Percentiles rank a stretch among this genome's conserved stretches.
Conservation (phyloP, 2,888 invertebrate species). For the Drosophila quinaria region DNA sequence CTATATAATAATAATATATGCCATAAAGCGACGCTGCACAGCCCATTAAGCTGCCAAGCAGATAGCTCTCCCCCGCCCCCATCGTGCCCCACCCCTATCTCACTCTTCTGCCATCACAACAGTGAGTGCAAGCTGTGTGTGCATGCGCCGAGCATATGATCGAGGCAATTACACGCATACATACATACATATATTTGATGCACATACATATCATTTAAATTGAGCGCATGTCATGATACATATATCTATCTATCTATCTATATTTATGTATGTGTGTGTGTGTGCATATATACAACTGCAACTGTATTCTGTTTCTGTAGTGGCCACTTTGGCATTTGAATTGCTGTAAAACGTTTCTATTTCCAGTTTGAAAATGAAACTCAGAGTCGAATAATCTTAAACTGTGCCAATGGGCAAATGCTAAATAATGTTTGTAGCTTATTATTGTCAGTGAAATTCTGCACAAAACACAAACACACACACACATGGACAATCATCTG, state of each 20-base stretch:
- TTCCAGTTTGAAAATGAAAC: conserved; percentile 42
- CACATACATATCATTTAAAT: conserved; percentile 61
- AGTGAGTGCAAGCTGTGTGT: conserved; percentile 42
- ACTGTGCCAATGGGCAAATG: conserved; percentile 67
- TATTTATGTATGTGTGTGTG: background rate
- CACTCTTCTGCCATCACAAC: background rate
- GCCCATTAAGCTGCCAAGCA: conserved; percentile 68
- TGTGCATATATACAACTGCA: background rate
- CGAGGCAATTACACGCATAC: conserved; percentile 70
- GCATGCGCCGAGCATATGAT: conserved; percentile 76
- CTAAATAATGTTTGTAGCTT: conserved; percentile 46
- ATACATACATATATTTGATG: conserved; percentile 4
- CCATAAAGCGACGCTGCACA: conserved; percentile 56
- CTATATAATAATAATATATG: conserved; percentile 34
- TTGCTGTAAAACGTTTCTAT: conserved; percentile 58
- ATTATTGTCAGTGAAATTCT: conserved; percentile 64
- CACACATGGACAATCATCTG: conserved; percentile 23
- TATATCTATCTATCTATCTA: background rate
- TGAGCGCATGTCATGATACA: conserved; percentile 68
- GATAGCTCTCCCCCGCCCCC: conserved; percentile 47
- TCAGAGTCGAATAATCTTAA: conserved; percentile 51
- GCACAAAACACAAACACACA: conserved; percentile 23
- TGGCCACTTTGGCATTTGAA: conserved; percentile 55
- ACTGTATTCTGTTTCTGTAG: conserved; percentile 27
- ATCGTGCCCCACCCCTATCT: too few species aligned